These are phyloP conservation scores for Brachionus sp. DNA, from an alignment of 1,140 invertebrate species.

Conservation along the genomic window DNA sequence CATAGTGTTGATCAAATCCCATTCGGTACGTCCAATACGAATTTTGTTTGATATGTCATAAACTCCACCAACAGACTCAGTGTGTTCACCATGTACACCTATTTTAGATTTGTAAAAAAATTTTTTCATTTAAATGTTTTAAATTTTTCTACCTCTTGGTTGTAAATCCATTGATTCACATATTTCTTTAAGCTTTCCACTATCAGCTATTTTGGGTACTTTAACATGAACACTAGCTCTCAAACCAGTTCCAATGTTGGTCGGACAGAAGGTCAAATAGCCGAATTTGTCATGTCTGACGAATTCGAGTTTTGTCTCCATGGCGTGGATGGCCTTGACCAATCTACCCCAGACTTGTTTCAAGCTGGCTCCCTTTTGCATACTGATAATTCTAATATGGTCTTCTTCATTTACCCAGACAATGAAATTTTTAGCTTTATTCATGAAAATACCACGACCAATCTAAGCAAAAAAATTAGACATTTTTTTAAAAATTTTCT, in stretches of 20 bases:
- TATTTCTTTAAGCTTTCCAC: slow-evolving; percentile 80
- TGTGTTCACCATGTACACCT: slow-evolving; percentile 88
- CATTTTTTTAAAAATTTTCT: neutral
- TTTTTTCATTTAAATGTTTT: neutral
- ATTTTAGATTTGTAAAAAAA: slow-evolving; percentile 23
- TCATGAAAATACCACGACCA: slow-evolving; percentile 55
- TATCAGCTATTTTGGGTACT: slow-evolving; percentile 85
- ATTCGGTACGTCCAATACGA: slow-evolving; percentile 56
- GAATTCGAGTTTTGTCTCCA: slow-evolving; percentile 41
- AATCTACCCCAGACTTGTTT: slow-evolving; percentile 77
- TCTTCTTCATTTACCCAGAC: slow-evolving; percentile 98
- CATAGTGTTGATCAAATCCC: slow-evolving; percentile 52
- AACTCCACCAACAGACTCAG: slow-evolving; percentile 67
- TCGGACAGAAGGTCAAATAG: slow-evolving; percentile 96
- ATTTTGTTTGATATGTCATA: slow-evolving; percentile 59
- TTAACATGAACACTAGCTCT: slow-evolving; percentile 96
- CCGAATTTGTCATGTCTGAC: slow-evolving; percentile 64
- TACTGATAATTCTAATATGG: slow-evolving; percentile 92
- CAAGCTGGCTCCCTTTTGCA: slow-evolving; percentile 89
- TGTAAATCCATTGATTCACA: slow-evolving; percentile 39
- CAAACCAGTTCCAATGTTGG: slow-evolving; percentile 93
- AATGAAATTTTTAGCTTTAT: slow-evolving; percentile 91
- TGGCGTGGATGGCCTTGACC: slow-evolving; percentile 62
- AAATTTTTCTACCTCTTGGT: neutral
- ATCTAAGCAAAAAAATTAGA: neutral